phyloP scores from a whole-genome alignment of 2,113 vertebrate species.

The Corynorhinus townsendii region DNA sequence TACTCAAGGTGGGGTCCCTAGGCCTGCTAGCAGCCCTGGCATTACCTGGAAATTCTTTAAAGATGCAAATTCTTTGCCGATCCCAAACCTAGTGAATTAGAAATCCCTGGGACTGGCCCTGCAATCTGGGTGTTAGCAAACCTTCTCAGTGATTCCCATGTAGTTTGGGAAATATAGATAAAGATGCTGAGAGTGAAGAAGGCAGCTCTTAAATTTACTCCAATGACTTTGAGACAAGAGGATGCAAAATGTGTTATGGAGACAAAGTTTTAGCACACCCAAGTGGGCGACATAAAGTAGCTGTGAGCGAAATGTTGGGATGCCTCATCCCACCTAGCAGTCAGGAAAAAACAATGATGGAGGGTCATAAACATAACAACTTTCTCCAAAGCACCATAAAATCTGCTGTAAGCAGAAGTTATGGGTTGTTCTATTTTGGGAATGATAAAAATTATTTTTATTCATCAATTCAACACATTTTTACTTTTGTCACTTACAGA shows the following conservation, averaged over 20 bases:
- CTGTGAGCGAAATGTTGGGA: not conserved
- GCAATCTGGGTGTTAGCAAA: not conserved
- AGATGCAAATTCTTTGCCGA: not conserved
- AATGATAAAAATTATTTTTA: not conserved
- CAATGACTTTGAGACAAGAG: not conserved
- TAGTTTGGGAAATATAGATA: not conserved
- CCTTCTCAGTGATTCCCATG: not conserved
- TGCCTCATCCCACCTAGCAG: not conserved
- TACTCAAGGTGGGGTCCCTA: not conserved
- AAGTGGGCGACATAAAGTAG: not conserved
- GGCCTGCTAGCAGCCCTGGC: fast-evolving
- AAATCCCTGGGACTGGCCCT: not conserved
- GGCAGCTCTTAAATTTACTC: not conserved
- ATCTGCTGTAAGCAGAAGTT: not conserved
- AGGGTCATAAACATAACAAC: not conserved
- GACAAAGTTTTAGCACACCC: not conserved
- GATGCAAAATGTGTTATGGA: not conserved
- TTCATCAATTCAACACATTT: not conserved
- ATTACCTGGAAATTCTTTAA: not conserved
- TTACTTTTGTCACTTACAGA: not conserved
- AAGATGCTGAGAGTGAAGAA: not conserved
- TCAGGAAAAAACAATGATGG: not conserved
- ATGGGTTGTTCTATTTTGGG: not conserved
- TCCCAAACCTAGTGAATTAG: not conserved
- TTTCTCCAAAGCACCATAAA: not conserved